phyloP scores from a whole-genome alignment of 2,888 invertebrate genomes.

The Pocota personata region DNA sequence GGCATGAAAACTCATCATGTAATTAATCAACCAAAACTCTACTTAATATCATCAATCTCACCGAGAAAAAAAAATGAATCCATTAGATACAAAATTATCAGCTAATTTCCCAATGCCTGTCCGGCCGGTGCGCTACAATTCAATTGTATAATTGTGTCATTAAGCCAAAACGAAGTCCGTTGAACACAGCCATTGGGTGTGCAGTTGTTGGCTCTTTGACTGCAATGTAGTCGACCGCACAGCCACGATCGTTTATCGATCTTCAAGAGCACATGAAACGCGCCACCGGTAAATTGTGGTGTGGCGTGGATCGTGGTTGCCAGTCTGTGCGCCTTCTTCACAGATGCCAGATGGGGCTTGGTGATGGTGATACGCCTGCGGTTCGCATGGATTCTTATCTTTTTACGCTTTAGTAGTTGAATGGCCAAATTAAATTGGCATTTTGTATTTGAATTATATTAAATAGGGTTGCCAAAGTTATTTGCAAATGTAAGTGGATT shows the following conservation, averaged over 20 bases:
- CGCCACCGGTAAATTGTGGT: background rate
- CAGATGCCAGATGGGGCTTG: constrained; percentile 21
- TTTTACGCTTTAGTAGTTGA: background rate
- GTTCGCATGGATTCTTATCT: constrained; percentile 1
- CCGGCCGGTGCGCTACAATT: constrained; percentile 11
- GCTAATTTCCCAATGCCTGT: constrained; percentile 32
- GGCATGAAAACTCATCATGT: constrained; percentile 50
- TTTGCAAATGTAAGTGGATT: too few species aligned
- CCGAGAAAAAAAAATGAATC: constrained; percentile 4
- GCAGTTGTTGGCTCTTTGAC: background rate
- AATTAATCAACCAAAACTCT: constrained; percentile 56
- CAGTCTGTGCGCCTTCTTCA: background rate
- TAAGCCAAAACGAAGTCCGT: constrained; percentile 11
- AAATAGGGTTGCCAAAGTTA: background rate
- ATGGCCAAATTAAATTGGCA: background rate
- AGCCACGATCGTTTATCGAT: constrained; percentile 3
- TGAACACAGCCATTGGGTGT: constrained; percentile 4
- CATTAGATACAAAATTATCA: constrained; percentile 38
- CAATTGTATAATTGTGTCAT: constrained; percentile 43
- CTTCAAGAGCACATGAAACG: constrained; percentile 1
- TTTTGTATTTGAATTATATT: background rate
- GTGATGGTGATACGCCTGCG: background rate
- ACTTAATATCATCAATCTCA: constrained; percentile 37
- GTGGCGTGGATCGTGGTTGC: background rate
- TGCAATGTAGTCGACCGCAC: background rate